A percentile compares a stretch with the other conserved stretches of the same genome.
These are phyloP conservation scores for Notothenia coriiceps DNA, from an alignment of 2,113 vertebrate species.

Conservation along the genomic window DNA sequence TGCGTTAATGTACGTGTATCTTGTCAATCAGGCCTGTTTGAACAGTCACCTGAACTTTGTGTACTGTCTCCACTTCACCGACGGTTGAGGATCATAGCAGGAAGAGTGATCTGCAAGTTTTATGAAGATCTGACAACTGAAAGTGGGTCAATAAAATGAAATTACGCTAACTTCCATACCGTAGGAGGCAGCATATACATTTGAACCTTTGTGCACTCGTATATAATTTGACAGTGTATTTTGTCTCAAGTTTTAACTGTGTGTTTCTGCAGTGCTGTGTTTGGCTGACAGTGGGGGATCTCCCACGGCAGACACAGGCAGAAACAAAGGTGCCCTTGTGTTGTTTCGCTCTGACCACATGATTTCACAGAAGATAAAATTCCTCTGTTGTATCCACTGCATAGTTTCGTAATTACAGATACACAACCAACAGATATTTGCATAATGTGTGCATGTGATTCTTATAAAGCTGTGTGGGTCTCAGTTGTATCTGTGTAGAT, in stretches of 20 bases:
- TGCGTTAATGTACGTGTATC: background rate
- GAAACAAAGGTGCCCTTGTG: constrained; percentile 71
- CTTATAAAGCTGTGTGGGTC: background rate
- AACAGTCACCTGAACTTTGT: constrained; percentile 40
- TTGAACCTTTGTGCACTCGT: constrained; percentile 18
- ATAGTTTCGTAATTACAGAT: constrained; percentile 56
- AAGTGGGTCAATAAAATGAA: background rate
- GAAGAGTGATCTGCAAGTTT: constrained; percentile 20
- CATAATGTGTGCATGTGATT: constrained; percentile 34
- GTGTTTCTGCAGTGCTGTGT: constrained; percentile 26
- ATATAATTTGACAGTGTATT: background rate
- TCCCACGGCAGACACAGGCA: constrained; percentile 45
- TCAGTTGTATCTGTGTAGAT: background rate
- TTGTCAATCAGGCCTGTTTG: constrained; percentile 37
- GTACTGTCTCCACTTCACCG: constrained; percentile 10
- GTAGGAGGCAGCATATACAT: background rate
- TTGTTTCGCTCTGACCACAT: constrained; percentile 54
- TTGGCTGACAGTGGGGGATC: constrained; percentile 64
- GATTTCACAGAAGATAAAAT: constrained; percentile 70
- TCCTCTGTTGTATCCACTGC: constrained; percentile 57
- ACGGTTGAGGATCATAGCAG: constrained; percentile 41
- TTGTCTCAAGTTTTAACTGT: constrained; percentile 30
- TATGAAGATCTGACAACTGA: background rate
- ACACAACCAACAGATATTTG: constrained; percentile 30
- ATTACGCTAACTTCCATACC: constrained; percentile 9